Conservation (phyloP, 37 sponge, comb jelly and placozoan genomes). For the Petrosia ficiformis region DNA sequence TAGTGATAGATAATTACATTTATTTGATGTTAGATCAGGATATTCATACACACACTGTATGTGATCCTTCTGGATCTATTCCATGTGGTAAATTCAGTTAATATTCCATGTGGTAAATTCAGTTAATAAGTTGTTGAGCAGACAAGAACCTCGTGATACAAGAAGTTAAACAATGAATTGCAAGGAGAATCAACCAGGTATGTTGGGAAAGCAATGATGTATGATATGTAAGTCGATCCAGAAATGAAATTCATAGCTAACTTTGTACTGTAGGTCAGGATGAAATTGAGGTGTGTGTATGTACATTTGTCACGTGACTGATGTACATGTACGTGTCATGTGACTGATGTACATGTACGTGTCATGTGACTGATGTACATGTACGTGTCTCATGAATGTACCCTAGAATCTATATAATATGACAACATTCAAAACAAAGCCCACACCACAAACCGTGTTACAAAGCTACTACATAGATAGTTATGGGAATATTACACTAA, state of each 20-base stretch:
- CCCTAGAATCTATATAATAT: slow-evolving; percentile 84
- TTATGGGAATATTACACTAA: no score
- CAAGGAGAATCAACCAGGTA: slow-evolving; percentile 66
- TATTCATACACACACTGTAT: slow-evolving; percentile 78
- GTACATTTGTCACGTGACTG: neutral
- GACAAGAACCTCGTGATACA: slow-evolving; percentile 88
- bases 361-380: no score
- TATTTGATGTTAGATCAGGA: slow-evolving; percentile 57
- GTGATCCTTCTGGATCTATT: slow-evolving; percentile 85
- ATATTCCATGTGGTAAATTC: slow-evolving; percentile 30
- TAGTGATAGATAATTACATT: slow-evolving; percentile 85
- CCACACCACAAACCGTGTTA: slow-evolving; percentile 68
- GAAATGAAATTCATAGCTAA: slow-evolving; percentile 46
- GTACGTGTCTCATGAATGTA: no score
- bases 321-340: no score
- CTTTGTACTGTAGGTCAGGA: slow-evolving; percentile 92
- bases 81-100: slow-evolving; percentile 74
- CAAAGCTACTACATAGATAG: no score
- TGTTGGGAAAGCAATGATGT: slow-evolving; percentile 70
- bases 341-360: neutral
- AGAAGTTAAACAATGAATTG: slow-evolving; percentile 33
- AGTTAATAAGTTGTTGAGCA: slow-evolving; percentile 81
- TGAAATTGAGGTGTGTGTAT: slow-evolving; percentile 71
- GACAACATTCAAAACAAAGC: slow-evolving; percentile 68
- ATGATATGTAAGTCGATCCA: slow-evolving; percentile 83